Base-by-base conservation (phyloP, 2,797 vertebrate species). In the Halcyon badia region DNA sequence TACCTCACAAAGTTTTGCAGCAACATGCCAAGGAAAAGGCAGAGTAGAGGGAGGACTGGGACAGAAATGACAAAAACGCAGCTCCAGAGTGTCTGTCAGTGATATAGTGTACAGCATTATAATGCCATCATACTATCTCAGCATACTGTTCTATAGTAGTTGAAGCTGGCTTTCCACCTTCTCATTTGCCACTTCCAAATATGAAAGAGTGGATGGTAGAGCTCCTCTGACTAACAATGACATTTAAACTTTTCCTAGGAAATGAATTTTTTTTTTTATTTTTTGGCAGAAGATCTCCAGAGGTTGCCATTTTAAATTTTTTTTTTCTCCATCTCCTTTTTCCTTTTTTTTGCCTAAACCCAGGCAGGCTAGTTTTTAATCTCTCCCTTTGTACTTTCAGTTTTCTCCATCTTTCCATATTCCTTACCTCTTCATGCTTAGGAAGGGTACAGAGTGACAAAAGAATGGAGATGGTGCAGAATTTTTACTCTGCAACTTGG, bases 51-150 rank as follows among this genome's bases (percentile, higher is more conserved):
- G 19, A 95, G 49, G 35, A 60, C 16, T 64, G 75, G 41, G 80
- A 83, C 52, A 89, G 48, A 96, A 97, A 90, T 28, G 91, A 48
- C 28, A 87, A 84, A 92, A 93, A 92, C 84, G 13, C 42, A 83
- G 51, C 20, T 89, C 31, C 48, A 73, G 33, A 87, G 18, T 48
- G 16, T 86, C 78, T 93, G 78, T 68, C 87, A 80, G 39, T 37
- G 68, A 83, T 89, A 81, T 3, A 33, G 22, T 51, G 41, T 90
- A 37, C 41, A 89, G 66, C 41, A 87, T 77, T 94, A 56, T 87
- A 93, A 84, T 82, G 64, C 26, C 62, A 86, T 78, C 81, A 44
- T 89, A 94, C 26, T 13, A 37, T 73, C 82, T 75, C 72, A 93
- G 80, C 85, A 68, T 69, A 87, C 69, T 77, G 18, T 68, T 91